Conservation (phyloP, 2,113 vertebrate genomes). For the Macaca mulatta region DNA sequence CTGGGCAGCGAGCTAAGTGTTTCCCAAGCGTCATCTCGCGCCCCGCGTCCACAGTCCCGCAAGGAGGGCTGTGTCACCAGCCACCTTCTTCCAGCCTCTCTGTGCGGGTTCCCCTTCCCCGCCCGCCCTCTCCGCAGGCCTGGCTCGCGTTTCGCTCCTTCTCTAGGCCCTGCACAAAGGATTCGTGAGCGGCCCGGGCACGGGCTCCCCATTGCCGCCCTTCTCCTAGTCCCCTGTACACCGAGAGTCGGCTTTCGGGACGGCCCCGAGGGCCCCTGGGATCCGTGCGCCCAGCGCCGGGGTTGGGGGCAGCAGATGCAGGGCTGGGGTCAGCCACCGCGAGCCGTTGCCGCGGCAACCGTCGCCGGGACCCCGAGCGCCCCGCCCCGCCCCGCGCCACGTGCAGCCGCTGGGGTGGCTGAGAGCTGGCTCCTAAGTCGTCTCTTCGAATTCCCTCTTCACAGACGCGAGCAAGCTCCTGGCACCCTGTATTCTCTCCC, state of each 20-base stretch:
- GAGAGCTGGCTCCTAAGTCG: background rate
- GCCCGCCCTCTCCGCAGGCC: background rate
- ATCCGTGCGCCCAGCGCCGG: accelerated
- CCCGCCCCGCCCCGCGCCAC: background rate
- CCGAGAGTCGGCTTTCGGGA: background rate
- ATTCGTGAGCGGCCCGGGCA: accelerated
- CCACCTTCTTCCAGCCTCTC: background rate
- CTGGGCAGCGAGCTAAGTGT: background rate
- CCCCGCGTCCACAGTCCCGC: background rate
- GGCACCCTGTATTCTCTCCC: background rate
- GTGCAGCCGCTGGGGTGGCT: background rate
- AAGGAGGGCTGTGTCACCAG: background rate
- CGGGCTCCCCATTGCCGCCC: background rate
- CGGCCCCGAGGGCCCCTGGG: background rate
- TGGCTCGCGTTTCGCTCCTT: background rate
- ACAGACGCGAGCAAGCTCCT: background rate
- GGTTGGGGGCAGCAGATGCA: background rate
- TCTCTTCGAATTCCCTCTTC: background rate
- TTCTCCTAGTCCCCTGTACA: background rate
- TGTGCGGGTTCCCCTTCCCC: background rate
- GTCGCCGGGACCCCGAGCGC: accelerated
- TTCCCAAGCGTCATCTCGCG: background rate
- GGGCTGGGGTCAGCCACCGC: background rate
- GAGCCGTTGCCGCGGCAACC: background rate
- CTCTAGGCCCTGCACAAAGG: background rate